Evolutionary conservation across 1,140 invertebrate species (phyloP).

Genomic region (Ceratitis capitata): DNA sequence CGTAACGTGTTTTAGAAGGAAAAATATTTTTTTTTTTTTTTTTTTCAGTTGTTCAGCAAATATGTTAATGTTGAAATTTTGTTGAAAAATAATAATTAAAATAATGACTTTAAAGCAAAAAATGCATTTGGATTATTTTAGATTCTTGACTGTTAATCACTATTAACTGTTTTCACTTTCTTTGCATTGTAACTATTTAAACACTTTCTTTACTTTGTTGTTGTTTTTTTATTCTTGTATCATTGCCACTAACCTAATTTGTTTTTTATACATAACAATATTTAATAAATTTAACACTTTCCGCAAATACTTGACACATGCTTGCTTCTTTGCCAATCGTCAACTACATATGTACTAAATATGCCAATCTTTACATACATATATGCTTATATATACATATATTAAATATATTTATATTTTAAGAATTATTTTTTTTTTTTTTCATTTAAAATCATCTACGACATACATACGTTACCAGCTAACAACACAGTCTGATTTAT

Average conservation of each 20-base stretch:
- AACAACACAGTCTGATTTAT: slow-evolving; percentile 39
- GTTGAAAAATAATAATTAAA: too few species aligned
- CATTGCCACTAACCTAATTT: slow-evolving; percentile 1
- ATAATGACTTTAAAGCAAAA: too few species aligned
- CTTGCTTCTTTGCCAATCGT: background rate
- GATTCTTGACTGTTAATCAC: background rate
- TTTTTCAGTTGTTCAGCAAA: too few species aligned
- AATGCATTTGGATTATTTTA: background rate
- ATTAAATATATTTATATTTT: background rate
- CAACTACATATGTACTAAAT: background rate
- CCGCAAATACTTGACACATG: background rate
- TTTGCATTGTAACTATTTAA: background rate
- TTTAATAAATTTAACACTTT: background rate
- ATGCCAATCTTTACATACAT: background rate
- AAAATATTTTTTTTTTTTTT: too few species aligned
- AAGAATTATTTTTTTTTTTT: background rate
- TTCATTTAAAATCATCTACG: slow-evolving; percentile 8
- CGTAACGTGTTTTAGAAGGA: too few species aligned
- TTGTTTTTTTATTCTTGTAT: background rate
- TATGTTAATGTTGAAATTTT: too few species aligned
- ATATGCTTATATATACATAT: too few species aligned
- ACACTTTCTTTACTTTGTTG: background rate
- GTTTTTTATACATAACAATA: background rate
- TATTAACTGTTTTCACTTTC: background rate
- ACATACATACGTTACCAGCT: slow-evolving; percentile 27